Percentiles rank a stretch among this genome's conserved stretches.
Conservation (phyloP, 2,113 vertebrate genomes). For the Pluvialis apricaria region DNA sequence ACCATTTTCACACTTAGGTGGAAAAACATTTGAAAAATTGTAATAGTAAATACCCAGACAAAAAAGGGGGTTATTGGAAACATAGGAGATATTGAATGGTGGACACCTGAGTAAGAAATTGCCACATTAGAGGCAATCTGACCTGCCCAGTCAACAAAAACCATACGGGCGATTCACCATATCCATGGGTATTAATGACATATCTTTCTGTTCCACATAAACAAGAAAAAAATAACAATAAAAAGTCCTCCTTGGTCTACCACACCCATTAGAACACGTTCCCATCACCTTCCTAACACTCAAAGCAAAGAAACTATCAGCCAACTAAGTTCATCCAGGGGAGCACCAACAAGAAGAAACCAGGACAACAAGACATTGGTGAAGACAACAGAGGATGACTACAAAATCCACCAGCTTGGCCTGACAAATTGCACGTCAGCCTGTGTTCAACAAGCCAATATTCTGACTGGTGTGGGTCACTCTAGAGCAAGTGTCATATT, state of each 20-base stretch:
- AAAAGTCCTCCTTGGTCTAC: background rate
- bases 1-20: background rate
- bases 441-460: background rate
- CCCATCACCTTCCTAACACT: background rate
- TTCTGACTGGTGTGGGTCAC: background rate
- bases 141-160: background rate
- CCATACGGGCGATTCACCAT: accelerated
- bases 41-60: background rate
- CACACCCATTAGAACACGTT: background rate
- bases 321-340: background rate
- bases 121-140: background rate
- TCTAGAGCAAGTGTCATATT: background rate
- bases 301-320: background rate
- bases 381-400: background rate
- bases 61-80: background rate
- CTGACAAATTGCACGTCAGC: background rate
- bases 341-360: background rate
- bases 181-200: background rate
- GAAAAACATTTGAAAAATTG: background rate
- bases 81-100: background rate
- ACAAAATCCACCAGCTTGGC: background rate
- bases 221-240: background rate
- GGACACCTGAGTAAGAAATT: background rate
- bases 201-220: background rate
- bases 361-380: accelerated